Evolutionary conservation across 2,888 invertebrate genomes (phyloP).

Genomic region (Pelosia muscerda): DNA sequence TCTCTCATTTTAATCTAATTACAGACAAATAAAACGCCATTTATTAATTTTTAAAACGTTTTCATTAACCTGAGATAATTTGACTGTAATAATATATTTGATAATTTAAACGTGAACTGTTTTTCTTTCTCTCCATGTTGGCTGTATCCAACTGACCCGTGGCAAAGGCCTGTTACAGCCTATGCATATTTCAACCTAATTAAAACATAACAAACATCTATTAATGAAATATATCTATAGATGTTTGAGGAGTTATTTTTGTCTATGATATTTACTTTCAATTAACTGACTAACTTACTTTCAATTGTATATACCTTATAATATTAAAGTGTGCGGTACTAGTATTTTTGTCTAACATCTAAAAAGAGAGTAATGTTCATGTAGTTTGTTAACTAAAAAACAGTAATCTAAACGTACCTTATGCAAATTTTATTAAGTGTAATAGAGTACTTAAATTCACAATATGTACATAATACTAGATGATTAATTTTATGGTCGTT

Average conservation of each 20-base stretch:
- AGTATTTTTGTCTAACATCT: not conserved
- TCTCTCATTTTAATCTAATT: constrained; percentile 3
- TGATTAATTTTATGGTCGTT: no score
- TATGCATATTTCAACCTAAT: constrained; percentile 4
- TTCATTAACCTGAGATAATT: constrained; percentile 13
- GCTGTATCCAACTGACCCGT: not conserved
- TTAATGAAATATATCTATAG: no score
- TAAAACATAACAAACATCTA: no score
- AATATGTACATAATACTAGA: no score
- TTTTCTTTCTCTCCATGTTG: constrained; percentile 9
- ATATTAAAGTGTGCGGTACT: no score
- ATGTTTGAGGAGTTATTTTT: not conserved
- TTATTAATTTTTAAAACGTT: constrained; percentile 6
- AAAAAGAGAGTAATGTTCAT: not conserved
- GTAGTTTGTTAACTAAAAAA: no score
- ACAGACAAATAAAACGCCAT: not conserved
- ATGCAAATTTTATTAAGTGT: no score
- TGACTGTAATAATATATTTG: no score
- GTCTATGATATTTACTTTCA: not conserved
- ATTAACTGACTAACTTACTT: not conserved
- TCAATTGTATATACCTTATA: no score
- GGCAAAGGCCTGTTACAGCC: not conserved
- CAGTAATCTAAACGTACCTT: no score
- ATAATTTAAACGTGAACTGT: constrained; percentile 14
- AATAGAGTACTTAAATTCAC: not conserved